phyloP scores from a whole-genome alignment of 2,888 invertebrate species.

The Miltochrista miniata region DNA sequence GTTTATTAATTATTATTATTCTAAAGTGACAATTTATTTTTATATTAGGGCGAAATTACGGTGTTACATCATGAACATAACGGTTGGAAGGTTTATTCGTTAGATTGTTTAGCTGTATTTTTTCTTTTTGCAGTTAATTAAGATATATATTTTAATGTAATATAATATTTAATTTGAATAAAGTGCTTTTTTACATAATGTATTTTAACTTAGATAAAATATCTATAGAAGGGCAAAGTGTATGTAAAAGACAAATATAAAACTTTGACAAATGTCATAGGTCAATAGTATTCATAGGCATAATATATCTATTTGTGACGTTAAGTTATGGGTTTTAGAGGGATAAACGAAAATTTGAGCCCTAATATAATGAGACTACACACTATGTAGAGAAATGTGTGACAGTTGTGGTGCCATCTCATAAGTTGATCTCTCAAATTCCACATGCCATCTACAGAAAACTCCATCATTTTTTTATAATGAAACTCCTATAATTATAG shows the following conservation, averaged over 20 bases:
- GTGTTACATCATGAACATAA: constrained; percentile 65
- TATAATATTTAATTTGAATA: constrained; percentile 83
- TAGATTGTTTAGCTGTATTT: constrained; percentile 80
- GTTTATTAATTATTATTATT: constrained; percentile 37
- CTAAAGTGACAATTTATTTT: constrained; percentile 61
- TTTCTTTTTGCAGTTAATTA: constrained; percentile 79
- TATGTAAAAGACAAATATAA: too few species aligned
- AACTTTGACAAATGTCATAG: too few species aligned
- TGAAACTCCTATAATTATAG: constrained; percentile 12
- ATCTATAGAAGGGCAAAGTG: too few species aligned
- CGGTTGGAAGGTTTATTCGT: constrained; percentile 77
- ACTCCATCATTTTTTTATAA: background rate
- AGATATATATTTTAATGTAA: constrained; percentile 82
- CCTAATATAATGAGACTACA: too few species aligned
- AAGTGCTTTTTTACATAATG: constrained; percentile 77
- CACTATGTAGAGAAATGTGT: too few species aligned
- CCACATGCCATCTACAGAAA: too few species aligned
- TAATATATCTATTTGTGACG: too few species aligned
- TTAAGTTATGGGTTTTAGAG: too few species aligned
- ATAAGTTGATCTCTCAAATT: too few species aligned
- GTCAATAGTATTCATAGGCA: too few species aligned
- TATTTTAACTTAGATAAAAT: constrained; percentile 15
- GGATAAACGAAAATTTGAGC: too few species aligned
- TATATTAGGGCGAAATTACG: constrained; percentile 66
- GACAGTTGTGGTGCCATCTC: too few species aligned